Base-by-base conservation (phyloP, 2,888 invertebrate genomes). In the Stenotaenia linearis region DNA sequence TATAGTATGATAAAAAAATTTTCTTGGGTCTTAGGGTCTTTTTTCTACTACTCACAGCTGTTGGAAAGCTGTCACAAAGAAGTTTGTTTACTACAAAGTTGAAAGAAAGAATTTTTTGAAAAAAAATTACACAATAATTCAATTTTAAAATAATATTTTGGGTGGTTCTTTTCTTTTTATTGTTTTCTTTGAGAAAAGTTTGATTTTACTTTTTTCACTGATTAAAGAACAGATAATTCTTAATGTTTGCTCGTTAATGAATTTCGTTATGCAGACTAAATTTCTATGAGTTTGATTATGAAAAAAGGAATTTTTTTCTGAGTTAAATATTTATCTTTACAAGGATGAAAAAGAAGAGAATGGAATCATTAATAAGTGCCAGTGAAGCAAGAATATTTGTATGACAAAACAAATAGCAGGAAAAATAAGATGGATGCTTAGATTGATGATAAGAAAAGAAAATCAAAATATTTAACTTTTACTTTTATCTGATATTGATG, bases 341-440 rank as follows among this genome's bases (percentile, higher is more conserved):
- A 50, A 50, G 50, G 50, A 50, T 15, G 28, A 69, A 69, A 69
- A 69, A 28, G n/a, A 28, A 28, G 69, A 69, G 69, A 69, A 69
- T 69, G 28, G 28, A 69, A 69, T 69, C 69, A 69, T 69, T 69
- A 69, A 69, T 69, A 69, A 69, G 69, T 69, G 69, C 69, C 69
- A 69, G 69, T 69, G 69, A 28, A 69, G 69, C 69, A 69, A 69
- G 69, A 28, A 69, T 69, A 69, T 69, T 69, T 69, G 69, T 69
- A 69, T 69, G 69, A 69, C 69, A 69, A 69, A 69, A 69, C 69
- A 69, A 69, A 69, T 69, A 69, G 28, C 69, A 69, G 25, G 28
- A 25, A 69, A 69, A 69, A 69, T 69, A 69, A 69, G 69, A 69
- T 69, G 15, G 28, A 69, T 69, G 69, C 28, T 28, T 69, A 69